Base-by-base conservation (phyloP, 2,888 invertebrate species). In the Trissoscelio sp. region DNA sequence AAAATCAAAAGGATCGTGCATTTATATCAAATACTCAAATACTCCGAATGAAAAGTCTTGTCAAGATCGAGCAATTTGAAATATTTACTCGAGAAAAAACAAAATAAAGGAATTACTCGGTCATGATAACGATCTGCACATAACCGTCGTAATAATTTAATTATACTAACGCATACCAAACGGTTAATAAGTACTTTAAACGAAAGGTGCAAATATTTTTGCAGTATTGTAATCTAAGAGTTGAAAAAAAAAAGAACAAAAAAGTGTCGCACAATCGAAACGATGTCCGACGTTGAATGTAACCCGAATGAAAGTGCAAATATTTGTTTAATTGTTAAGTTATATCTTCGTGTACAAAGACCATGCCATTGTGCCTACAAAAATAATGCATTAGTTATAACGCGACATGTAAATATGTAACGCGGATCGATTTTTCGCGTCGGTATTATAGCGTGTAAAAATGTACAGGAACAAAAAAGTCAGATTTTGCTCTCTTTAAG, bases 311-410 rank as follows among this genome's bases (percentile, higher is more conserved):
- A 82, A 85, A 87, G 86, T 87, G 86, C 87, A 87, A 86, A 87
- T 86, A 86, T 86, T 86, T 75, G 84, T 86, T 86, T 82, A 39
- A 48, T 57, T 77, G 72, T 82, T 77, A 77, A 77, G 77, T 66
- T 77, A 55, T 16, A 42, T 83, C 57, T 79, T 75, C 73, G 34
- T 85, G 85, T 87, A 85, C 83, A 86, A 85, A 84, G 78, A 80
- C 37, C 55, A 86, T 82, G 84, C 88, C 88, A 85, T 83, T 84
- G 88, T 88, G 88, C 88, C 87, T 87, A 42, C 3, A 72, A 66
- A 72, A 58, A 53, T 70, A 46, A 70, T 64, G 39, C 67, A 77
- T 79, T 79, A 66, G 42, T 62, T 62, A 51, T 37, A 16, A 62
- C 12, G 31, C 60, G 39, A 48, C 12, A 20, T 80, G 80, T 81